These are phyloP conservation scores for Siniperca obscura DNA, from an alignment of 2,797 vertebrate species.

Conservation along the genomic window DNA sequence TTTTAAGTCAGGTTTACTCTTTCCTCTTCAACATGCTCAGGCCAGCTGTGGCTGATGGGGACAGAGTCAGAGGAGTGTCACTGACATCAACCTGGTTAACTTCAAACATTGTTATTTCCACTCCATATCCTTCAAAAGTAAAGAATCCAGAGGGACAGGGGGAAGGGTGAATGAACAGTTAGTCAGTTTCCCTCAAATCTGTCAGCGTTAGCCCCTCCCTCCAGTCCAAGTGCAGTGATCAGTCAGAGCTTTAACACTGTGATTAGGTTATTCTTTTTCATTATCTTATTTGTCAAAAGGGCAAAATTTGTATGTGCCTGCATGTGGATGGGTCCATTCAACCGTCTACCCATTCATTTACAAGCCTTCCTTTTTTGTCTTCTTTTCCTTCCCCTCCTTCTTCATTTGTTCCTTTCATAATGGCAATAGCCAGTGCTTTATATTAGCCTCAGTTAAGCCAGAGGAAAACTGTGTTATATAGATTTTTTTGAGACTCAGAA, in stretches of 20 bases:
- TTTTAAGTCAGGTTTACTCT: conserved; percentile 22
- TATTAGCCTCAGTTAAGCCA: conserved; percentile 60
- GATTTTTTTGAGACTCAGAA: conserved; percentile 56
- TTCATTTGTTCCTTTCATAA: conserved; percentile 21
- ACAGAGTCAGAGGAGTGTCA: conserved; percentile 39
- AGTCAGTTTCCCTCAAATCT: conserved; percentile 38
- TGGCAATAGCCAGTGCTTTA: conserved; percentile 18
- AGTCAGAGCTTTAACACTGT: conserved; percentile 52
- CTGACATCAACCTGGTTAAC: conserved; percentile 50
- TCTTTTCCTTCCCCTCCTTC: background rate
- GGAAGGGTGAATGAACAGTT: conserved; percentile 46
- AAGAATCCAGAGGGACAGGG: conserved; percentile 40
- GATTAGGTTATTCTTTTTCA: conserved; percentile 60
- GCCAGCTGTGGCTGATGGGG: conserved; percentile 31
- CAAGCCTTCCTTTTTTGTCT: conserved; percentile 23
- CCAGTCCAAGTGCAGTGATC: conserved; percentile 45
- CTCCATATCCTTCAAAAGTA: conserved; percentile 58
- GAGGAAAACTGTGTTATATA: conserved; percentile 62
- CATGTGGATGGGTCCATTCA: conserved; percentile 42
- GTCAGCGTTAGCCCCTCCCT: conserved; percentile 32
- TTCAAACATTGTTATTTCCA: conserved; percentile 64
- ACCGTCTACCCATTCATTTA: conserved; percentile 47
- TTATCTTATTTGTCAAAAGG: conserved; percentile 64
- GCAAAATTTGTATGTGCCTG: conserved; percentile 53
- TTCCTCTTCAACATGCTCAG: conserved; percentile 7